These are phyloP conservation scores for Psix sp. DNA, from an alignment of 1,140 invertebrate genomes.

Conservation along the genomic window DNA sequence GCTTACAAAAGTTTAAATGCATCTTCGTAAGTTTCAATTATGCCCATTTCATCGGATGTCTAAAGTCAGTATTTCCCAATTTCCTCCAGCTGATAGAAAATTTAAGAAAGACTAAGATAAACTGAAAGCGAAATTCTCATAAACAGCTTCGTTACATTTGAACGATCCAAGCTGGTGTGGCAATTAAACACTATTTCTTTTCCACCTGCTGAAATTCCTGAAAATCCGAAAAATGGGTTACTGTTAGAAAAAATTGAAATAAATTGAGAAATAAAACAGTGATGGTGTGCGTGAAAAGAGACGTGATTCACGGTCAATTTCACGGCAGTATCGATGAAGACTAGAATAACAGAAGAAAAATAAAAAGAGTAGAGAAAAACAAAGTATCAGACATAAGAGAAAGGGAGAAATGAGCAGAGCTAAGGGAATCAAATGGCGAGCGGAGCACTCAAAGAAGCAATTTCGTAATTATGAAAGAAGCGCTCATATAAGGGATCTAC, in stretches of 20 bases:
- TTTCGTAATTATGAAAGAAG: slow-evolving; percentile 65
- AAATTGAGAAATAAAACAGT: not conserved
- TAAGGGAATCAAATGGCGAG: slow-evolving; percentile 50
- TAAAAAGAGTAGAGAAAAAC: slow-evolving; percentile 29
- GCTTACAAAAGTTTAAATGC: slow-evolving; percentile 21
- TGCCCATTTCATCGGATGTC: no score
- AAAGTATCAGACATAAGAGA: slow-evolving; percentile 34
- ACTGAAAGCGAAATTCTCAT: no score
- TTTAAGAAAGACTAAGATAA: no score
- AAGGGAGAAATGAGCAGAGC: slow-evolving; percentile 34
- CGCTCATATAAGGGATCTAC: slow-evolving; percentile 59
- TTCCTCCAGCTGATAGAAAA: no score
- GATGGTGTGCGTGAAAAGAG: slow-evolving; percentile 2
- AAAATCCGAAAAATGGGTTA: no score
- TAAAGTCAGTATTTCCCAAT: no score
- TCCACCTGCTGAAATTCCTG: no score
- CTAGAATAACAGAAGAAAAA: slow-evolving; percentile 16
- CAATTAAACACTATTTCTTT: no score
- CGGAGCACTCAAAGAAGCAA: slow-evolving; percentile 62
- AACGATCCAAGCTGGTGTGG: no score
- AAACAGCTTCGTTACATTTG: no score
- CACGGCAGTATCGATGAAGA: slow-evolving; percentile 33
- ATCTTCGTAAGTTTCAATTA: slow-evolving; percentile 7
- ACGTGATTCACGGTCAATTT: slow-evolving; percentile 31
- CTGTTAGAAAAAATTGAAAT: no score